Evolutionary conservation across 2,888 invertebrate genomes (phyloP), one percentile per base, ranked within the genome.

Genomic region (Bembecia ichneumoniformis): DNA sequence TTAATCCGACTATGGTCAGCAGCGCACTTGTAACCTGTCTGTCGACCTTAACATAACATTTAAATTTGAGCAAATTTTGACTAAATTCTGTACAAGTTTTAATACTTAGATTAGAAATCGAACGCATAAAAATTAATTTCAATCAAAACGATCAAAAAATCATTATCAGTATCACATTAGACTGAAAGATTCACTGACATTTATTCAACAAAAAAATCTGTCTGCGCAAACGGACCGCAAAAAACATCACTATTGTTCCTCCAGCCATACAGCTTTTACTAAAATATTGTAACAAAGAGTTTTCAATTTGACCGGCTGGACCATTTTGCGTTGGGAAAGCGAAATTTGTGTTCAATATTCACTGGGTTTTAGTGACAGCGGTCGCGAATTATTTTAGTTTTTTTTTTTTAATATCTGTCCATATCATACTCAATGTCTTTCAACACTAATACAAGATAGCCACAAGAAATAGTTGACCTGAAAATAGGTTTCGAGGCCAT

Each of bases 251-350:
- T 56, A 54, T 56, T 60, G 55, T 58, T 55, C 56, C 50, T 28
- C 28, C 28, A 28, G 28, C 28, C 7, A 9, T 28, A 28, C 28
- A 28, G 56, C 54, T 58, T 63, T 60, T 57, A 59, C 59, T 62
- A 55, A 62, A 66, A 62, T 62, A 61, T 62, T 59, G 57, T 58
- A 62, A 67, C 69, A 66, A 66, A 70, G 63, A 58, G 59, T 63
- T 68, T 68, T 67, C 68, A 69, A 68, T 69, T 63, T 59, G 50
- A 51, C 51, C 56, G 52, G 55, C 57, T 14, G 40, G 2, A 11
- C 40, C 61, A 60, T 67, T 64, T 63, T 61, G 13, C 58, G 55
- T 51, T 51, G 55, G 52, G 52, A 58, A 68, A 66, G 55, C 55
- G 52, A 60, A 64, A 60, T 58, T 56, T 57, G 57, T 55, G 40